Evolutionary conservation across 2,113 vertebrate species (phyloP), one percentile per base, ranked within the genome.

Genomic region (Gavia stellata): DNA sequence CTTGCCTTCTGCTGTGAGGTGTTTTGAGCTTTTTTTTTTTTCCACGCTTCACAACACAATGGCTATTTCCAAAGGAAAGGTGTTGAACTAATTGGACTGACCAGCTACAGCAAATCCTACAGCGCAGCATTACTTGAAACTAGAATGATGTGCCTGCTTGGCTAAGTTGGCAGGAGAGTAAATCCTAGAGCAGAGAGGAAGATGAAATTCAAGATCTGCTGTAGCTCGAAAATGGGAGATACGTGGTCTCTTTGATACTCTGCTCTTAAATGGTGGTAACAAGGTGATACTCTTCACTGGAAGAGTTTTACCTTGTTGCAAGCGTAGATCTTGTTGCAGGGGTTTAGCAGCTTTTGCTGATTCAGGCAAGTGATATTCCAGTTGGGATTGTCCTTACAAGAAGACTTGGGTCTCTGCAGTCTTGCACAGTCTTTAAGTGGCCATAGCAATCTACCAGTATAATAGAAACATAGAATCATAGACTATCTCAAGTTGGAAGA

Each of bases 231-330:
- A 81, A 65, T 18, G 44, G 44, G 56, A 75, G 10, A 11, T 33
- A 18, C 0, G 1, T 49, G 12, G 5, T 45, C 7, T 63, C 20
- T 28, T 42, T 49, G 33, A 1, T 59, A 70, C 50, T 75, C 31
- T 81, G 44, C 47, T 63, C 0, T 55, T 50, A 42, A 81, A 52
- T 34, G 5, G 20, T 33, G 38, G 20, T 44, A 63, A 68, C 36
- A 49, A 53, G 78, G 63, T 45, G 21, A 17, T 49, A 25, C 6
- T 19, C 17, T 78, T 77, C 17, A 10, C 17, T 31, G 25, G 34
- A 72, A 81, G 20, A 59, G 49, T 33, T 67, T 88, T 78, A 63
- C 61, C 47, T 84, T 53, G 6, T 59, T 58, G 36, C n/a, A 89
- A 88, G 47, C 16, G 2, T 17, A 14, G 38, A 25, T 50, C 42